phyloP scores from a whole-genome alignment of 1,140 invertebrate species.

The Bicyclus anynana region DNA sequence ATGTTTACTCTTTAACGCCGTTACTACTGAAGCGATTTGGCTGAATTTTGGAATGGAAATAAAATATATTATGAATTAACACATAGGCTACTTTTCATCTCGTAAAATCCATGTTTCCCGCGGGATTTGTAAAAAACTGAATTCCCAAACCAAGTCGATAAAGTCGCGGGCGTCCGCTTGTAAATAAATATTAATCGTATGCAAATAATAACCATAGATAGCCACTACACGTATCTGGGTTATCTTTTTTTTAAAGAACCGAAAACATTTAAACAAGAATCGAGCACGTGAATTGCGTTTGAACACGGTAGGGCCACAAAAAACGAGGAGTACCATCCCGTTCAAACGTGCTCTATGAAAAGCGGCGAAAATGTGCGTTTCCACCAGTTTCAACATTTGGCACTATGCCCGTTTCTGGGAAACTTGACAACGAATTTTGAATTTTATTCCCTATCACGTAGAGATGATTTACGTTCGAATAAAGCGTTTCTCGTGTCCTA shows the following conservation, averaged over 20 bases:
- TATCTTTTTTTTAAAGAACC: slow-evolving; percentile 4
- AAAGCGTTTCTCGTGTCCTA: not conserved
- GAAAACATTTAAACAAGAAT: slow-evolving; percentile 15
- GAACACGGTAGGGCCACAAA: slow-evolving; percentile 23
- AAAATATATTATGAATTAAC: too few relatives aligned
- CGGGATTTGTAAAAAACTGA: too few relatives aligned
- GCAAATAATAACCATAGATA: not conserved
- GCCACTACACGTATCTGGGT: not conserved
- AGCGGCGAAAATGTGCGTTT: slow-evolving; percentile 47
- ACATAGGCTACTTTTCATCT: too few relatives aligned
- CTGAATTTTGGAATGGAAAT: too few relatives aligned
- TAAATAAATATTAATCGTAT: not conserved
- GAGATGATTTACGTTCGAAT: slow-evolving; percentile 11
- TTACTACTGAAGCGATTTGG: too few relatives aligned
- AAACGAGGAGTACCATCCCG: slow-evolving; percentile 27
- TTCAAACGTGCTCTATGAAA: slow-evolving; percentile 47
- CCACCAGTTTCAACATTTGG: slow-evolving; percentile 47
- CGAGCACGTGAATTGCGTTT: slow-evolving; percentile 18
- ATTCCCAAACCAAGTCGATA: not conserved
- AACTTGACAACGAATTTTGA: slow-evolving; percentile 11
- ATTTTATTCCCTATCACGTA: slow-evolving; percentile 9
- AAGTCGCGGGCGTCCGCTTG: too few relatives aligned
- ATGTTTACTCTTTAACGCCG: too few relatives aligned
- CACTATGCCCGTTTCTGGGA: slow-evolving; percentile 27
- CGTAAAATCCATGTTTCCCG: too few relatives aligned